Evolutionary conservation across 92 coral and sea anemone genomes (phyloP).

Genomic region (Porites lobata): DNA sequence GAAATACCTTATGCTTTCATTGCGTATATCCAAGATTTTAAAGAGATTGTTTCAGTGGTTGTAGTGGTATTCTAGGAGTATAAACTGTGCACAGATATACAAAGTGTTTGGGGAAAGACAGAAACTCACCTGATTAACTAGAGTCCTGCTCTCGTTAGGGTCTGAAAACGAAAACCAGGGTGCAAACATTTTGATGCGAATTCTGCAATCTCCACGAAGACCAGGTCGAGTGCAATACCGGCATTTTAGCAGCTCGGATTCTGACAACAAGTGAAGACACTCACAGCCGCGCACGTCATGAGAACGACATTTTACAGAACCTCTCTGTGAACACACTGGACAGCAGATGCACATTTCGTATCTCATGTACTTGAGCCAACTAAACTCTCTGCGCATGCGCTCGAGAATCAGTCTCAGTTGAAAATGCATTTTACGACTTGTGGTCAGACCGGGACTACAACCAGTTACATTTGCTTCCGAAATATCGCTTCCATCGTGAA

Average conservation of each 20-base stretch:
- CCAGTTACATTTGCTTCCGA: not conserved
- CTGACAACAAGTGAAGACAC: not conserved
- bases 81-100: no score
- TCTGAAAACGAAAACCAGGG: not conserved
- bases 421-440: not conserved
- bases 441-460: no score
- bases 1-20: no score
- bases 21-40: no score
- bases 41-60: no score
- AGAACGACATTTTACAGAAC: not conserved
- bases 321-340: not conserved
- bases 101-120: not conserved
- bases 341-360: not conserved
- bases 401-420: not conserved
- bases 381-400: conserved; percentile 33
- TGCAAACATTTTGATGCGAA: not conserved
- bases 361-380: conserved; percentile 39
- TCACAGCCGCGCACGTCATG: not conserved
- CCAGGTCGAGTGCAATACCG: not conserved
- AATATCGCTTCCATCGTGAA: not conserved
- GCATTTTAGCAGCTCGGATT: not conserved
- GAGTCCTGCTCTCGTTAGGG: not conserved
- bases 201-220: not conserved
- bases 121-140: not conserved
- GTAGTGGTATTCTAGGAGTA: no score